Percentiles rank a stretch among this genome's conserved stretches.
Conservation (phyloP, 1,140 invertebrate species). For the Atta cephalotes region DNA sequence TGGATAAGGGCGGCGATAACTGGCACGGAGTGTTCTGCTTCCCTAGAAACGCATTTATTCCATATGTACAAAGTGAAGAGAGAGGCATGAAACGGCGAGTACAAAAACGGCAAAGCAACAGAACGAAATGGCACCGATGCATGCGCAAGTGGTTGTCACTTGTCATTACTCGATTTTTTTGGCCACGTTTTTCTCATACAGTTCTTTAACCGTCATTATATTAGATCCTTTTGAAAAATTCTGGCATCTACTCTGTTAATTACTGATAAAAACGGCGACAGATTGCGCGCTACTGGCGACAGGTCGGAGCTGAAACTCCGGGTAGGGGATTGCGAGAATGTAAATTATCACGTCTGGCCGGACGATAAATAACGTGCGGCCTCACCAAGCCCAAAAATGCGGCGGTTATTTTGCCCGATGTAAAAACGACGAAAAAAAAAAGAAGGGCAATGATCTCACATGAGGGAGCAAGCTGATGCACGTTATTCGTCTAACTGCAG, state of each 20-base stretch:
- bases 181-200: background rate
- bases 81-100: background rate
- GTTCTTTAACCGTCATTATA: conserved; percentile 45
- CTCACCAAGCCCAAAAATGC: conserved; percentile 56
- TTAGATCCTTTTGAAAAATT: conserved; percentile 65
- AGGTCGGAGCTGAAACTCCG: conserved; percentile 56
- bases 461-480: background rate
- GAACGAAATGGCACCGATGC: conserved; percentile 43
- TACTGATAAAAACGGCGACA: conserved; percentile 79
- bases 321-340: conserved; percentile 56
- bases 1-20: conserved; percentile 48
- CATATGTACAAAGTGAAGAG: conserved; percentile 19
- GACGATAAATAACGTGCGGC: conserved; percentile 77
- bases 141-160: conserved; percentile 27
- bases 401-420: conserved; percentile 10
- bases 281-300: conserved; percentile 63
- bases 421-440: conserved; percentile 41
- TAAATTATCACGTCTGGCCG: conserved; percentile 77
- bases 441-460: conserved; percentile 30
- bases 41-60: conserved; percentile 40
- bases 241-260: conserved; percentile 75
- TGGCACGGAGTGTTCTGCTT: background rate
- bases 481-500: conserved; percentile 43
- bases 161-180: conserved; percentile 58
- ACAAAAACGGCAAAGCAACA: conserved; percentile 10